Evolutionary conservation across 2,888 invertebrate species (phyloP), one percentile per base, ranked within the genome.

Genomic region (Orthosia gracilis): DNA sequence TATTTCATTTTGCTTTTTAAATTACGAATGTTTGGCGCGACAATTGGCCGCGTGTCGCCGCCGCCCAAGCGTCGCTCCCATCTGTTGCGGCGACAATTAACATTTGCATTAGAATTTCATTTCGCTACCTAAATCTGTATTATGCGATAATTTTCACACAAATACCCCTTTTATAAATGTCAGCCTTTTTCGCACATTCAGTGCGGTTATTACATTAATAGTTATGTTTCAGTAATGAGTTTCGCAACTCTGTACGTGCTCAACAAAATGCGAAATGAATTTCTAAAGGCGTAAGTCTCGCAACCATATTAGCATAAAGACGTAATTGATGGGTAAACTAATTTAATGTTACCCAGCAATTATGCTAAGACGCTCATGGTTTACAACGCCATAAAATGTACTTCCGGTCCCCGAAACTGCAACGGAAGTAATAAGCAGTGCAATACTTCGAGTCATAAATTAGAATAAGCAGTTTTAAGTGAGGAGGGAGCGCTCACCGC

Each of bases 1-100:
- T 94, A 94, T 96, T 96, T 95, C 95, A 93, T 95, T 96, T 95
- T 94, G 95, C 94, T 94, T 96, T 96, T 95, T 92, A 95, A 95
- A 96, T 96, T 96, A 96, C 96, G 92, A 95, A 94, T 95, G 96
- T 95, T 95, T 93, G 93, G 89, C 90, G 93, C 95, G 95, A 94
- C 96, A 93, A 96, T 95, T 94, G 95, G 92, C 90, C 91, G 91
- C 86, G 92, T 65, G 78, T 83, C 79, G 80, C 73, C 92, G 68
- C 21, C 68, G 68, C n/a, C 63, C 40, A 40, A 40, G 68, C 68
- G 94, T 95, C 94, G 93, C 90, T 88, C 91, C 94, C 96, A 96
- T 94, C 96, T 96, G 96, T 94, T 95, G 95, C 94, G 90, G 91
- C 87, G 87, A 89, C 93, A 92, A 95, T 95, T 95, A 95, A 93